phyloP scores from a whole-genome alignment of 92 coral and sea anemone species.

The Zoanthus sansibaricus region DNA sequence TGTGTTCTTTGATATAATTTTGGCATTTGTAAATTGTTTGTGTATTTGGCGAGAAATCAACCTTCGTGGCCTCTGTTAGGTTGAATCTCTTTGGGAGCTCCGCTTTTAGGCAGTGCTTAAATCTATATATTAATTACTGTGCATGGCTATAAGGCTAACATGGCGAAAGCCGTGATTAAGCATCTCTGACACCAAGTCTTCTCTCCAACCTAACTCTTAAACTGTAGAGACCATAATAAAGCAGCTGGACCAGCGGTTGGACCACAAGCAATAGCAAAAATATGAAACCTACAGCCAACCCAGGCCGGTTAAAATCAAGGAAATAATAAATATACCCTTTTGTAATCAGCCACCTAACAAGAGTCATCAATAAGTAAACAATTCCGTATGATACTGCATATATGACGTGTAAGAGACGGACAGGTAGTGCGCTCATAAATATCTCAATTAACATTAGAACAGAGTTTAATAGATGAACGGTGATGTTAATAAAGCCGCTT shows the following conservation, averaged over 20 bases:
- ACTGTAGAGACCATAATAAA: conserved; percentile 56
- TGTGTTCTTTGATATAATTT: too few relatives aligned
- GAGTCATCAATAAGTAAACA: conserved; percentile 37
- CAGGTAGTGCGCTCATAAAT: conserved; percentile 44
- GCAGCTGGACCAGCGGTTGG: conserved; percentile 66
- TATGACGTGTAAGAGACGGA: conserved; percentile 55
- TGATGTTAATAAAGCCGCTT: conserved; percentile 50
- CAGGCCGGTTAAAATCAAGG: conserved; percentile 58
- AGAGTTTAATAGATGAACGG: conserved; percentile 57
- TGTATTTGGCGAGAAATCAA: too few relatives aligned
- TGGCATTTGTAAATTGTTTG: too few relatives aligned
- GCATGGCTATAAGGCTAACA: too few relatives aligned
- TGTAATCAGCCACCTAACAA: conserved; percentile 47
- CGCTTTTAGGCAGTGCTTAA: too few relatives aligned
- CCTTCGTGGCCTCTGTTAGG: too few relatives aligned
- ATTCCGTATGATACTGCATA: conserved; percentile 52
- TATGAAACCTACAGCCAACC: conserved; percentile 36
- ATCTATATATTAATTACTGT: too few relatives aligned
- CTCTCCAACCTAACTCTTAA: conserved; percentile 45
- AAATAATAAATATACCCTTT: conserved; percentile 45
- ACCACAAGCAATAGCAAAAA: conserved; percentile 30
- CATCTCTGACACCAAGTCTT: neutral
- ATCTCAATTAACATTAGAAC: conserved; percentile 57
- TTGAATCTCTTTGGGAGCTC: too few relatives aligned
- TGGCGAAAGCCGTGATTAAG: neutral